Evolutionary conservation across 2,888 invertebrate species (phyloP), one percentile per base, ranked within the genome.

Genomic region (Drosophila nigritarsus): DNA sequence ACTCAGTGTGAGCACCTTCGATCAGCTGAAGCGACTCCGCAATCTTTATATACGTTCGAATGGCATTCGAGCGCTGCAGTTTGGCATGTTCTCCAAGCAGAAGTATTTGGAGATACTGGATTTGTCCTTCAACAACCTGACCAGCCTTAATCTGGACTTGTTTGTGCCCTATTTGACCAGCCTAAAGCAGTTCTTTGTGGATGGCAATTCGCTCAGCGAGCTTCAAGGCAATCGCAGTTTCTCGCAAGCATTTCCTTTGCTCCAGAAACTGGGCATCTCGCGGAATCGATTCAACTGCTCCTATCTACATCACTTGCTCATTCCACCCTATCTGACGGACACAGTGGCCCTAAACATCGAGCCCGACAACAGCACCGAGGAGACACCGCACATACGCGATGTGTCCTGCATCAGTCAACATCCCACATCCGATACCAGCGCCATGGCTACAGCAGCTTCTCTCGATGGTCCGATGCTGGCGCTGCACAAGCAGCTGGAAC

Each of bases 111-210:
- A 94, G 55, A 92, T 92, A 40, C 89, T 94, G 24, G 94, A 94
- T 70, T 87, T 94, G 49, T 94, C 94, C 0, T 94, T 93, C 72
- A 94, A 94, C 83, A 94, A 94, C 80, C 89, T 94, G 18, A 93
- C 93, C 2, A 91, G 92, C 59, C 89, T 94, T 34, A 92, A 93
- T 81, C 64, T 93, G 72, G 92, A 93, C 50, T 80, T 93, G 5
- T 93, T 93, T 74, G 90, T 92, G 49, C 93, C 93, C 1, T 92
- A 92, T 59, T 63, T 93, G 70, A 78, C 74, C 3, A 92, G 91
- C 34, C 73, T 93, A 0, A 83, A 91, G 55, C 89, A 90, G 50
- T 91, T 93, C 36, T 88, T 84, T 24, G 80, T 93, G 11, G 92
- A 93, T 59, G 93, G 92, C 24, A 93, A 93, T 64, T 86, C 88